Conservation (phyloP, 1,140 invertebrate species). For the Tetragonula clypearis region DNA sequence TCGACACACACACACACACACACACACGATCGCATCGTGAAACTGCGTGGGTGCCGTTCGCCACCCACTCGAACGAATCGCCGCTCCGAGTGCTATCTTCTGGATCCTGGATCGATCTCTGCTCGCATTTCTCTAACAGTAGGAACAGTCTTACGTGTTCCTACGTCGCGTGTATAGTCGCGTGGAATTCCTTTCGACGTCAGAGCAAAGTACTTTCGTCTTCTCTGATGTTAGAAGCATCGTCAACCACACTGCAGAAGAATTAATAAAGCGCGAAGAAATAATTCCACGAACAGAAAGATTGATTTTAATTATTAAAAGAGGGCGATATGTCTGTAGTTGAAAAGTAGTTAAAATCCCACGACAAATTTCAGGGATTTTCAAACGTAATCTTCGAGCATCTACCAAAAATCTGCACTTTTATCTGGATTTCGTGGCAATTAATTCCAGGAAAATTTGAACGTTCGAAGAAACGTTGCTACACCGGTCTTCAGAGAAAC, state of each 20-base stretch:
- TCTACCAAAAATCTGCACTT: background rate
- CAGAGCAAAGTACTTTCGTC: background rate
- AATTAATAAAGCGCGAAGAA: background rate
- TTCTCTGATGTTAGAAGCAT: background rate
- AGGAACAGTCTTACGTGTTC: background rate
- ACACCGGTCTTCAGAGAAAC: too few species aligned
- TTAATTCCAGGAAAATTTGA: background rate
- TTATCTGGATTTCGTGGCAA: background rate
- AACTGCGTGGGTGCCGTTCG: constrained; percentile 58
- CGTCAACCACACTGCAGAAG: background rate
- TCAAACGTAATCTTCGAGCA: background rate
- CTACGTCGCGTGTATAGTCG: background rate
- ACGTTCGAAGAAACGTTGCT: background rate
- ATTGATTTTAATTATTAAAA: too few species aligned
- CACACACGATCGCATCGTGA: background rate
- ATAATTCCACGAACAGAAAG: background rate
- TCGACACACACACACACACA: background rate
- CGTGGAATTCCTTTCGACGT: background rate
- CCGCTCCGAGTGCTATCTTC: background rate
- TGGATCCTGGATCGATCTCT: constrained; percentile 23
- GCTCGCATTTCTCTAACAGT: background rate
- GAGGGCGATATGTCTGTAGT: too few species aligned
- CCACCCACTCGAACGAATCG: constrained; percentile 51
- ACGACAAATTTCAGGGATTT: background rate
- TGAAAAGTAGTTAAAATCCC: background rate